Conservation (phyloP, 1,140 invertebrate species). For the Apis dorsata region DNA sequence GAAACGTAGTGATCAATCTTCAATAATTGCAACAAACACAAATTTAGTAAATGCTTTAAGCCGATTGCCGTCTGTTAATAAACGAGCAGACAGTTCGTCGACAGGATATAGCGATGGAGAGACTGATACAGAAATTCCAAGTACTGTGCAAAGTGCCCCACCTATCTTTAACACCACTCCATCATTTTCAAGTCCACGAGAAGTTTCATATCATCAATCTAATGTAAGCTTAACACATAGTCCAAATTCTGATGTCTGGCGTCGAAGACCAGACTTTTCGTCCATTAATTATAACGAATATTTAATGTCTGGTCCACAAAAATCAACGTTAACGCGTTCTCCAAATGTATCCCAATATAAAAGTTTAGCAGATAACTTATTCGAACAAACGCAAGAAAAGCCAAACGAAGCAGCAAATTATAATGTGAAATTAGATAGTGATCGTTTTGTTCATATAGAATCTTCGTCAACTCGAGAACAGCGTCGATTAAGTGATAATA, state of each 20-base stretch:
- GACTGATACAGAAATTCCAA: slow-evolving; percentile 76
- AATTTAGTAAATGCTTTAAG: slow-evolving; percentile 66
- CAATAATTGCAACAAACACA: slow-evolving; percentile 59
- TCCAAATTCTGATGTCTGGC: slow-evolving; percentile 76
- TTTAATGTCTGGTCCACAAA: slow-evolving; percentile 67
- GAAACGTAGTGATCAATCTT: slow-evolving; percentile 73
- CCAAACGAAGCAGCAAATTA: slow-evolving; percentile 72
- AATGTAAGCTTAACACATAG: slow-evolving; percentile 67
- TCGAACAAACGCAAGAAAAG: slow-evolving; percentile 71
- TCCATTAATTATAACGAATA: slow-evolving; percentile 67
- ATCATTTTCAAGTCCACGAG: slow-evolving; percentile 67
- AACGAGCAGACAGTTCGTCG: slow-evolving; percentile 76
- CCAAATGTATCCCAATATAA: slow-evolving; percentile 74
- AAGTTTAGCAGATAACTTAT: slow-evolving; percentile 69
- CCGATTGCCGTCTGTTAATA: slow-evolving; percentile 66
- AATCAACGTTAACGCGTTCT: slow-evolving; percentile 73
- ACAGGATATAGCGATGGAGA: slow-evolving; percentile 81
- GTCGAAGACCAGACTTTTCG: slow-evolving; percentile 65
- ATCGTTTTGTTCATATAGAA: slow-evolving; percentile 63
- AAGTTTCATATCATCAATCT: slow-evolving; percentile 67
- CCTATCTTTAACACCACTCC: slow-evolving; percentile 74
- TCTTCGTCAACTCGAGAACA: slow-evolving; percentile 63
- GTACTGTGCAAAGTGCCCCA: slow-evolving; percentile 76
- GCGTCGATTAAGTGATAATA: slow-evolving; percentile 72
- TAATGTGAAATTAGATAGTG: slow-evolving; percentile 68